Evolutionary conservation across 2,113 vertebrate genomes (phyloP), one percentile per base, ranked within the genome.

Genomic region (Oceanodroma tethys): DNA sequence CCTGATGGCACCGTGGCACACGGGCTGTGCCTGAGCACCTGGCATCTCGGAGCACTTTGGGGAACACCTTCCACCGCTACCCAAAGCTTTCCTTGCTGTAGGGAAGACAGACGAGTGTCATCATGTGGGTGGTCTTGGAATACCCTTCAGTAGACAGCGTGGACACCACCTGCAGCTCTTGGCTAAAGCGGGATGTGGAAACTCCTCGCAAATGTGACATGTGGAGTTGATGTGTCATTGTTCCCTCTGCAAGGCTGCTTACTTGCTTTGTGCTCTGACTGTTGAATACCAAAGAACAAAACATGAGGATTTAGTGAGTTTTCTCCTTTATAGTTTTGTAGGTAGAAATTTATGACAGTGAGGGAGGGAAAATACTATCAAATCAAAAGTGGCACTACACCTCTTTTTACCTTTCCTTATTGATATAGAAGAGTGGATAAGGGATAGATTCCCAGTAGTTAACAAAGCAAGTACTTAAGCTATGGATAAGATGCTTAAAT

Each of bases 1-100:
- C 42, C 6, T 16, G 23, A 26, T n/a, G 72, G 34, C 19, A 20
- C 34, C 1, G 0, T 0, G 1, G 30, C 58, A 34, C 53, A 6
- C 0, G 0, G 26, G 16, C 22, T 16, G 5, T 62, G 50, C 29
- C 20, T 6, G 17, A 45, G 53, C 67, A 65, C 26, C 38, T 55
- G 52, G 18, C 0, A 0, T 79, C 65, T 87, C 0, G 0, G 25
- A 55, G 8, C 17, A 3, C 50, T 70, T 30, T 36, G 67, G 40
- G 42, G 30, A 83, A 1, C 26, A 34, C 59, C 63, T 60, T 92
- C 43, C 11, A 55, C 27, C 1, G 0, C 34, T 43, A 21, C 13
- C 23, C 30, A 75, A 72, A 81, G 43, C 38, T 58, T 84, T 81
- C 47, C 27, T 53, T 75, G 42, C 48, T 2, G 0, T 32, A 29